A percentile compares a stretch with the other conserved stretches of the same genome.
Evolutionary conservation across 2,113 vertebrate species (phyloP).

Genomic region (Tricholaema leucomelas): DNA sequence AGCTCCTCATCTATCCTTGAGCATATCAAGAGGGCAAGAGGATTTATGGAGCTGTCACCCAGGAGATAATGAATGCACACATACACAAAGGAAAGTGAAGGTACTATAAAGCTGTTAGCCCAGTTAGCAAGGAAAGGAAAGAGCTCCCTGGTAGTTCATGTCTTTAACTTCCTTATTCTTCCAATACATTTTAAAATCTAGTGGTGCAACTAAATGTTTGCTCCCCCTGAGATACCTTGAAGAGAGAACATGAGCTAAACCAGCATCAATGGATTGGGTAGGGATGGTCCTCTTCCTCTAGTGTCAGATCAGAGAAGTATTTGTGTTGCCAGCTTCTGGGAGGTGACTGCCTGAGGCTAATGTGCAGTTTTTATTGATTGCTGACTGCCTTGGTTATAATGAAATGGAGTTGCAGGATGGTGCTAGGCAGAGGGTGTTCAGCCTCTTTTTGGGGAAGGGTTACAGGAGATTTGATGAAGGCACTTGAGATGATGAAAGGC

Average conservation of each 20-base stretch:
- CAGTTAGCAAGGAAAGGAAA: not conserved
- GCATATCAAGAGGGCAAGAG: not conserved
- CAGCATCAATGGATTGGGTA: not conserved
- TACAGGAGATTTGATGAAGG: not conserved
- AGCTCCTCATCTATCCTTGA: slow-evolving; percentile 28
- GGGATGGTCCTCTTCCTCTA: not conserved
- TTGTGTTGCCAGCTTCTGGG: not conserved
- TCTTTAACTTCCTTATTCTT: slow-evolving; percentile 2
- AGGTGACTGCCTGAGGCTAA: not conserved
- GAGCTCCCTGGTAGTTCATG: not conserved
- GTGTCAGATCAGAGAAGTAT: not conserved
- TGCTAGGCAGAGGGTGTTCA: not conserved
- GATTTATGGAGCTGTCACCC: slow-evolving; percentile 38
- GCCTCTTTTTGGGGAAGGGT: not conserved
- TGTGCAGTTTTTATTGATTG: not conserved
- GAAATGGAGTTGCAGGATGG: not conserved
- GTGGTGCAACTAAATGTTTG: not conserved
- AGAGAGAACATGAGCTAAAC: not conserved
- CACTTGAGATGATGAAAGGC: not conserved
- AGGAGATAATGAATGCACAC: not conserved
- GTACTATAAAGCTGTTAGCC: not conserved
- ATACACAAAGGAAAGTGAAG: not conserved
- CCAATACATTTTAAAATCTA: not conserved
- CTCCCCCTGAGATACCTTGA: not conserved
- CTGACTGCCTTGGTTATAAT: not conserved